Evolutionary conservation across 1,140 invertebrate species (phyloP), one percentile per base, ranked within the genome.

Genomic region (Trichoplusia ni): DNA sequence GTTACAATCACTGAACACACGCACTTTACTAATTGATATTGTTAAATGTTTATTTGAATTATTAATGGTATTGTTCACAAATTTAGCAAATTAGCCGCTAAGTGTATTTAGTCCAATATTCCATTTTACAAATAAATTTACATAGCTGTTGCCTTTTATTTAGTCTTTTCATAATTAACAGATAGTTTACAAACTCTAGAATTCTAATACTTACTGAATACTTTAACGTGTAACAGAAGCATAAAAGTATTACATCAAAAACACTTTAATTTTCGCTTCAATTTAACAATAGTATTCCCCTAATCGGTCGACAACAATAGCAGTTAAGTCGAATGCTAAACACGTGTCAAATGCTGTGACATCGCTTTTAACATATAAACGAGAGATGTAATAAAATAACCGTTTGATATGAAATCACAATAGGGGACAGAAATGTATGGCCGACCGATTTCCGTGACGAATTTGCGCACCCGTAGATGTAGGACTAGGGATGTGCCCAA

Each of bases 271-370:
- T 44, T 25, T n/a, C 25, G 25, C 25, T 5, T 21, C 21, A 58
- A 40, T 44, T 44, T 58, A 42, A 40, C 25, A 63, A 63, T 51
- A 5, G 11, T 69, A 46, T 37, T 75, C 77, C 84, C 81, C 80
- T 78, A 79, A 83, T 75, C 70, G 77, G 72, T 81, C 73, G 35
- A 37, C 71, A 67, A 89, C 84, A 86, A 86, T 81, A 54, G 77
- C 68, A 77, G 75, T 82, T 82, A 81, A 86, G 81, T 82, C 76
- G 77, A 73, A 85, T 80, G 69, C 81, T 86, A 84, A 85, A 86
- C 84, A 86, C 84, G 84, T 84, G 86, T 86, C 86, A 82, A 80
- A 77, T 68, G 71, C 77, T 69, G 74, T 79, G 78, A 86, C 86
- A 81, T 81, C 70, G 73, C 71, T 71, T 79, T 72, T 77, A 77